These are phyloP conservation scores for Homarus americanus DNA, from an alignment of 1,140 invertebrate genomes.

Conservation along the genomic window DNA sequence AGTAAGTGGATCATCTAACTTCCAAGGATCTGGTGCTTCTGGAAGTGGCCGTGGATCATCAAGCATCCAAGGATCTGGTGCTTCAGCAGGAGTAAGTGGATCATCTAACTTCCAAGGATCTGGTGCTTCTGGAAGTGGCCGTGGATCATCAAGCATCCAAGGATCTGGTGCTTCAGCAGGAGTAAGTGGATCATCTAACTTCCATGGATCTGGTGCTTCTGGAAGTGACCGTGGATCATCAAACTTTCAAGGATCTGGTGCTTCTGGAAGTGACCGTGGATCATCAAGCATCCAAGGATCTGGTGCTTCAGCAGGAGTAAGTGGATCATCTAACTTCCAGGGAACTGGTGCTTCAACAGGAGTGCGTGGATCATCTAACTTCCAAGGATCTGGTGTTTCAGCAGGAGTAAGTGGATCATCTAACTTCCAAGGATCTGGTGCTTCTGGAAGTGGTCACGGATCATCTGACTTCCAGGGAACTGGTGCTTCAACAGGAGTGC, in stretches of 20 bases:
- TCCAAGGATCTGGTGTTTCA: background rate
- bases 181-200: background rate
- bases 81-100: background rate
- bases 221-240: background rate
- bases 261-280: background rate
- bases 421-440: background rate
- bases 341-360: background rate
- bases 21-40: too few species aligned
- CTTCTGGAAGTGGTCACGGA: background rate
- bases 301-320: background rate
- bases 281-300: background rate
- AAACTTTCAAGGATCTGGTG: background rate
- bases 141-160: background rate
- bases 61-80: background rate
- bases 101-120: background rate
- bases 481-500: background rate
- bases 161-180: background rate
- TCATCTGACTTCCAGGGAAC: background rate
- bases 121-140: background rate
- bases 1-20: too few species aligned
- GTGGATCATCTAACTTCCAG: conserved; percentile 5
- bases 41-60: background rate
- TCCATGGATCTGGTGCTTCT: background rate
- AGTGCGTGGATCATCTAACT: background rate
- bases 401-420: background rate